Conservation (phyloP, 2,888 invertebrate genomes). For the Catocala nupta region DNA sequence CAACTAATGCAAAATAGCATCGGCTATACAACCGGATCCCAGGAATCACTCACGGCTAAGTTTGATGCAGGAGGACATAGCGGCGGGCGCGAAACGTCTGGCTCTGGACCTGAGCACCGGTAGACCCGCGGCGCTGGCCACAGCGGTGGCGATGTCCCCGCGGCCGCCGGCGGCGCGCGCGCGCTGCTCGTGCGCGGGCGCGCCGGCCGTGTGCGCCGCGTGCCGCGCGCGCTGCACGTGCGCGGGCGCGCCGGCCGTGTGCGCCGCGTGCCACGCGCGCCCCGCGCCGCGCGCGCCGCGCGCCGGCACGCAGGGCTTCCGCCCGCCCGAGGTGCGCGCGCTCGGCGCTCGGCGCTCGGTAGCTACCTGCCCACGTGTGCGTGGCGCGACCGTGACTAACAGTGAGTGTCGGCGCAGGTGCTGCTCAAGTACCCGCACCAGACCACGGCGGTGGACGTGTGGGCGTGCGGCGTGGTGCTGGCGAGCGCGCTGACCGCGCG, state of each 20-base stretch:
- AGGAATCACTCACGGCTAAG: no score
- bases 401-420: slow-evolving; percentile 71
- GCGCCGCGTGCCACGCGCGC: slow-evolving; percentile 89
- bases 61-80: slow-evolving; percentile 47
- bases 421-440: slow-evolving; percentile 93
- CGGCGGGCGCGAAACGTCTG: slow-evolving; percentile 65
- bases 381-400: no score
- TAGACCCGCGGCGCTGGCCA: slow-evolving; percentile 26
- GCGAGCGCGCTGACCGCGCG: slow-evolving; percentile 90
- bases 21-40: no score
- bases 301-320: slow-evolving; percentile 96
- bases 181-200: slow-evolving; percentile 27
- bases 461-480: slow-evolving; percentile 96
- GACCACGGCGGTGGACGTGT: slow-evolving; percentile 95
- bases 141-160: slow-evolving; percentile 81
- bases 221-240: slow-evolving; percentile 81
- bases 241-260: slow-evolving; percentile 89
- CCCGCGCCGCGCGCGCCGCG: slow-evolving; percentile 91
- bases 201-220: slow-evolving; percentile 47
- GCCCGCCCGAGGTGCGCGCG: slow-evolving; percentile 92
- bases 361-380: no score
- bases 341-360: no score
- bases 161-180: slow-evolving; percentile 76
- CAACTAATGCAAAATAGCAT: no score
- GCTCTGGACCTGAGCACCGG: slow-evolving; percentile 69